These are phyloP conservation scores for Athene noctua DNA, from an alignment of 2,113 vertebrate genomes.

Conservation along the genomic window DNA sequence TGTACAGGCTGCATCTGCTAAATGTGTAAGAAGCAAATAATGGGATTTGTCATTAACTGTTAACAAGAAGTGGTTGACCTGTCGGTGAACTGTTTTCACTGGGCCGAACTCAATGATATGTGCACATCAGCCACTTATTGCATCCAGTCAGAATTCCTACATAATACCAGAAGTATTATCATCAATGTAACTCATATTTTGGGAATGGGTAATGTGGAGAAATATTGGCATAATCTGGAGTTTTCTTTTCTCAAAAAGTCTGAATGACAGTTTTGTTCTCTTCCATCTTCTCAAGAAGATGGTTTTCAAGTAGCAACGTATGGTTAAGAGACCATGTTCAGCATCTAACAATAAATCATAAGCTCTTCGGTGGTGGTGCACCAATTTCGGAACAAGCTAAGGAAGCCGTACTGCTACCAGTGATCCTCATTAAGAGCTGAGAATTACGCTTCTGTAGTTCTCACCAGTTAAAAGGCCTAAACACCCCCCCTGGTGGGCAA, in stretches of 20 bases:
- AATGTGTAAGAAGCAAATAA: not conserved
- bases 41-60: not conserved
- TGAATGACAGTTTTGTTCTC: not conserved
- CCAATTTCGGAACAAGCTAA: not conserved
- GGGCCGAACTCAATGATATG: not conserved
- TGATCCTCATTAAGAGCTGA: not conserved
- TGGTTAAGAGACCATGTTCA: not conserved
- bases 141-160: not conserved
- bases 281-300: not conserved
- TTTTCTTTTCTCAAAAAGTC: not conserved
- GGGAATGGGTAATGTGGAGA: not conserved
- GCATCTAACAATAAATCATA: not conserved
- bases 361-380: not conserved
- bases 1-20: not conserved
- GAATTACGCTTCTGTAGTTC: not conserved
- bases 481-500: not conserved
- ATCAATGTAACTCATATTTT: not conserved
- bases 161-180: not conserved
- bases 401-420: not conserved
- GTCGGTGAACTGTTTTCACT: not conserved
- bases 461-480: not conserved
- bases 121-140: not conserved
- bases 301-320: not conserved
- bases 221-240: not conserved
- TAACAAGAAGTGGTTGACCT: not conserved